Evolutionary conservation across 2,888 invertebrate species (phyloP).

Genomic region (Acheta domesticus): DNA sequence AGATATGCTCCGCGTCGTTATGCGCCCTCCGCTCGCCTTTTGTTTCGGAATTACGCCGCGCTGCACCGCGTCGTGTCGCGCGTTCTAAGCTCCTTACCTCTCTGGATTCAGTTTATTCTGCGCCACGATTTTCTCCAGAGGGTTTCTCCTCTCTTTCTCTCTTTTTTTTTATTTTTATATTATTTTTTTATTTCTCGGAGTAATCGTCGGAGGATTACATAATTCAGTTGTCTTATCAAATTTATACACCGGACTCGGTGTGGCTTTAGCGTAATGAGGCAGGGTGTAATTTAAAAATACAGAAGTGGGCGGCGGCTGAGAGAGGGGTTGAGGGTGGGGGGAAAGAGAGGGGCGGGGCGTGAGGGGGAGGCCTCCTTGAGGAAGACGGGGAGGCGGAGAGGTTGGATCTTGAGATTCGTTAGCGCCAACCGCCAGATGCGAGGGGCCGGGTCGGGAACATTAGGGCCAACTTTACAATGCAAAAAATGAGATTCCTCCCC

Average conservation of each 20-base stretch:
- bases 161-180: not conserved
- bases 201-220: constrained; percentile 2
- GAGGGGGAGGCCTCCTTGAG: not conserved
- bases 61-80: too few species aligned
- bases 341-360: not conserved
- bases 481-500: not conserved
- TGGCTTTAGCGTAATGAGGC: constrained; percentile 9
- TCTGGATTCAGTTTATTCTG: too few species aligned
- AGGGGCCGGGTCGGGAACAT: constrained; percentile 5
- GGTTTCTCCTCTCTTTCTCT: not conserved
- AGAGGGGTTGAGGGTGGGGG: not conserved
- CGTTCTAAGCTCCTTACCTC: too few species aligned
- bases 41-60: too few species aligned
- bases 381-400: not conserved
- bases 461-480: not conserved
- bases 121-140: too few species aligned
- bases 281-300: constrained; percentile 18
- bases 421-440: not conserved
- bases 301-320: not conserved
- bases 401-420: not conserved
- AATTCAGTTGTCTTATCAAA: constrained; percentile 11
- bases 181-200: constrained; percentile 5
- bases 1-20: too few species aligned
- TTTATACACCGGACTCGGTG: constrained; percentile 11
- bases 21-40: too few species aligned